Evolutionary conservation across 2,888 invertebrate species (phyloP).

Genomic region (Leptinotarsa tumamoca): DNA sequence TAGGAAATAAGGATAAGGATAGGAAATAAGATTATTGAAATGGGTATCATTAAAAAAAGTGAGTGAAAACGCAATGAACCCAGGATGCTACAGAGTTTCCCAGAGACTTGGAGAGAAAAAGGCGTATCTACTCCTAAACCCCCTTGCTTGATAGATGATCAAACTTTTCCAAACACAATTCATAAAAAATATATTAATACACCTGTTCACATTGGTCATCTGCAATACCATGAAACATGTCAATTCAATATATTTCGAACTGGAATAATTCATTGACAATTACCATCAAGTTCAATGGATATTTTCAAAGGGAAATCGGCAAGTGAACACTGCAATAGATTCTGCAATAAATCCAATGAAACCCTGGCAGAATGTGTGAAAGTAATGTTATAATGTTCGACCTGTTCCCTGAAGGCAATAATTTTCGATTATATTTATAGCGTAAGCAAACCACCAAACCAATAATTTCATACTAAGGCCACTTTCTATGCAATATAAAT

Average conservation of each 20-base stretch:
- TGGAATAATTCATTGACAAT: background rate
- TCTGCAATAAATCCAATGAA: conserved; percentile 36
- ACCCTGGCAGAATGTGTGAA: conserved; percentile 39
- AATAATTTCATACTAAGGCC: conserved; percentile 42
- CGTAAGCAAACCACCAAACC: conserved; percentile 44
- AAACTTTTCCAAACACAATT: too few species aligned
- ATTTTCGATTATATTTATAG: conserved; percentile 46
- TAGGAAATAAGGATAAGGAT: too few species aligned
- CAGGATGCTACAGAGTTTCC: too few species aligned
- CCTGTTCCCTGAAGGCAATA: conserved; percentile 34
- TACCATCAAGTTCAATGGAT: background rate
- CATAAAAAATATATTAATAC: too few species aligned
- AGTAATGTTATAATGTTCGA: conserved; percentile 36
- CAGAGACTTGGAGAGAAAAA: too few species aligned
- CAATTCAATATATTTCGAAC: background rate
- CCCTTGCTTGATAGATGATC: too few species aligned
- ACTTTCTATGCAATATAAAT: conserved; percentile 48
- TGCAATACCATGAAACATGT: too few species aligned
- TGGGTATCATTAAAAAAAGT: too few species aligned
- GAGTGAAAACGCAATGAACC: too few species aligned
- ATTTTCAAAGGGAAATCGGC: background rate
- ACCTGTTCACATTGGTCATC: too few species aligned
- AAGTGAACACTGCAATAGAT: conserved; percentile 26
- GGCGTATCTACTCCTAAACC: too few species aligned
- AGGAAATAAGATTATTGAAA: too few species aligned